Evolutionary conservation across 2,113 vertebrate species (phyloP).

Genomic region (Electrona antarctica): DNA sequence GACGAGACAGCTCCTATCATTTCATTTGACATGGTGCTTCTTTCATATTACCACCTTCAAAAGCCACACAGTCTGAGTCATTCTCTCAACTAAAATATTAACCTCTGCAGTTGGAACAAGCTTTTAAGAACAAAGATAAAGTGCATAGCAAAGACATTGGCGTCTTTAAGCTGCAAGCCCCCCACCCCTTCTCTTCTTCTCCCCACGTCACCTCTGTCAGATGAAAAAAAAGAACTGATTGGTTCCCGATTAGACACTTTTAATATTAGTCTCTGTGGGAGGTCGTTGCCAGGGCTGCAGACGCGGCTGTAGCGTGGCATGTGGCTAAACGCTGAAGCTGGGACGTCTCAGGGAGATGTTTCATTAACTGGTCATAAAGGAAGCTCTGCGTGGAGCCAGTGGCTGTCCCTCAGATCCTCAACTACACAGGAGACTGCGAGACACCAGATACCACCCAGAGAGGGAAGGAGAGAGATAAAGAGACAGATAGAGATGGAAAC

Average conservation of each 20-base stretch:
- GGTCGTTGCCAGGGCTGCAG: constrained; percentile 55
- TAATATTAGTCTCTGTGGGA: constrained; percentile 63
- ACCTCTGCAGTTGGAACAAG: constrained; percentile 28
- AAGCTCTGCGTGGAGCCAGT: constrained; percentile 49
- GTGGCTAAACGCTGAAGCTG: constrained; percentile 62
- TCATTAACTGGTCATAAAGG: constrained; percentile 70
- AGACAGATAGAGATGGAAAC: not conserved
- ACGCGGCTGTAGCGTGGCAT: constrained; percentile 49
- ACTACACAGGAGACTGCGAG: constrained; percentile 16
- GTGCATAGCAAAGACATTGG: constrained; percentile 17
- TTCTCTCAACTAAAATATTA: constrained; percentile 31
- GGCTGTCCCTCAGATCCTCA: constrained; percentile 40
- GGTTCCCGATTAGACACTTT: constrained; percentile 66
- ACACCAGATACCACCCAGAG: not conserved
- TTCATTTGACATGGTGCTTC: constrained; percentile 15
- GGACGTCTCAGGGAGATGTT: constrained; percentile 61
- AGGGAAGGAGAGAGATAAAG: not conserved
- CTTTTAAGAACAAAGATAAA: constrained; percentile 44
- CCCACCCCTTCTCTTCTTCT: constrained; percentile 5
- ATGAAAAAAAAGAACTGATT: constrained; percentile 36
- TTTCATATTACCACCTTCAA: constrained; percentile 42
- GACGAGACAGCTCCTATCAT: constrained; percentile 35
- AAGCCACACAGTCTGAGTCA: constrained; percentile 34
- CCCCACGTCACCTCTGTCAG: constrained; percentile 19
- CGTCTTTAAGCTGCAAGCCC: not conserved